A percentile compares a stretch with the other conserved stretches of the same genome.
Conservation (phyloP, 2,797 vertebrate genomes). For the Parambassis ranga region DNA sequence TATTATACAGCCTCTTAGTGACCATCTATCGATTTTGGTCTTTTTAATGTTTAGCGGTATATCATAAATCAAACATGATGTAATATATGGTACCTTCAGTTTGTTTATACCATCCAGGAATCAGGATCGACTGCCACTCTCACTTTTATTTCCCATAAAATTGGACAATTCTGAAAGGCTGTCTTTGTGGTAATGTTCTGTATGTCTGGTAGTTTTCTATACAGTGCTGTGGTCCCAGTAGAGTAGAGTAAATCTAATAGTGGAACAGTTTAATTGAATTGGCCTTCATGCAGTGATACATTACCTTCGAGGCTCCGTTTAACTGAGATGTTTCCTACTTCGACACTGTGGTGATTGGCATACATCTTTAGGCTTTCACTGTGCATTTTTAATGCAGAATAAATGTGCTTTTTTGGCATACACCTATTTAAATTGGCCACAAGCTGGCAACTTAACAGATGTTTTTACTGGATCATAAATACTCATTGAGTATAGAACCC, state of each 20-base stretch:
- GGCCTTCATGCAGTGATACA: conserved; percentile 60
- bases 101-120: conserved; percentile 43
- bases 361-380: conserved; percentile 21
- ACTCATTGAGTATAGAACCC: neutral
- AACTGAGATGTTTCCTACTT: conserved; percentile 44
- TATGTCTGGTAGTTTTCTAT: conserved; percentile 56
- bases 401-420: neutral
- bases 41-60: conserved; percentile 45
- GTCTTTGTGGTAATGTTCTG: conserved; percentile 42
- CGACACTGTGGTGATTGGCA: conserved; percentile 4
- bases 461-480: neutral
- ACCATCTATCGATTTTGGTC: conserved; percentile 58
- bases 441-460: neutral
- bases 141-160: conserved; percentile 42
- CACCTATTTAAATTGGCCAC: neutral
- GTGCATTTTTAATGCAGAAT: neutral
- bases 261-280: conserved; percentile 68
- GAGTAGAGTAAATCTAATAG: conserved; percentile 69
- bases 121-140: conserved; percentile 22
- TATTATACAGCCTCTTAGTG: conserved; percentile 63
- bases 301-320: conserved; percentile 67
- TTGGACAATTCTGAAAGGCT: conserved; percentile 39
- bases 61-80: conserved; percentile 56
- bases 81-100: conserved; percentile 33
- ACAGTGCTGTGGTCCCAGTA: conserved; percentile 35